Base-by-base conservation (phyloP, 2,113 vertebrate genomes). In the Vulpes vulpes region DNA sequence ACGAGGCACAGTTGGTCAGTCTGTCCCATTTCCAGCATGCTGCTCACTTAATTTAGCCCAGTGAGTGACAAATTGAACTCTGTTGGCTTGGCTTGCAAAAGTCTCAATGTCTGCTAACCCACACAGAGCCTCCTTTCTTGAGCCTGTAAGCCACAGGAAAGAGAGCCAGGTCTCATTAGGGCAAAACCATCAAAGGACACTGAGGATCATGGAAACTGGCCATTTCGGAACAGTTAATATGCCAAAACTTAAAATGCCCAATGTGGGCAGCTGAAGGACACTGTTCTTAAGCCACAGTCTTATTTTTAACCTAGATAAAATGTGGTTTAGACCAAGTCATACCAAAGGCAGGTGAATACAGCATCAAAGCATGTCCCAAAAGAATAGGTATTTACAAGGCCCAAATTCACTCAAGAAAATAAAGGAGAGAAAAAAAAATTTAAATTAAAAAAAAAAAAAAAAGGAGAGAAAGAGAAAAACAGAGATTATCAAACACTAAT, bases 31-130 rank as follows among this genome's bases (percentile, higher is more conserved):
- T 93, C 96, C 93, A 95, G 82, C 25, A 27, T 16, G 71, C 60
- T 94, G n/a, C 92, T 97, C 96, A 96, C 93, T 97, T 97, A 73
- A 97, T 97, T 97, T 95, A 95, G 92, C 95, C 88, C 96, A 62
- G 96, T 32, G 93, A 97, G 94, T 93, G 95, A 96, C 97, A 96
- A 86, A 96, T 73, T 79, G 60, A 96, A 91, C 51, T 91, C 95
- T 95, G 87, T 0, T 92, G 92, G 95, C 85, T 89, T 85, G 88
- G 74, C 53, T 78, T 65, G 49, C 3, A 35, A 57, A 97, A 91
- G 90, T 67, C 84, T 91, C 17, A 3, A 6, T 59, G 92, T 94
- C 96, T 94, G 88, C 92, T 79, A 83, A 71, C 38, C 51, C 86
- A 94, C 83, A 98, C 83, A 97, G 90, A 96, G 94, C 59, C 64